phyloP scores from a whole-genome alignment of 37 sponge, comb jelly and placozoan species.

The Hexactinellida sp. region DNA sequence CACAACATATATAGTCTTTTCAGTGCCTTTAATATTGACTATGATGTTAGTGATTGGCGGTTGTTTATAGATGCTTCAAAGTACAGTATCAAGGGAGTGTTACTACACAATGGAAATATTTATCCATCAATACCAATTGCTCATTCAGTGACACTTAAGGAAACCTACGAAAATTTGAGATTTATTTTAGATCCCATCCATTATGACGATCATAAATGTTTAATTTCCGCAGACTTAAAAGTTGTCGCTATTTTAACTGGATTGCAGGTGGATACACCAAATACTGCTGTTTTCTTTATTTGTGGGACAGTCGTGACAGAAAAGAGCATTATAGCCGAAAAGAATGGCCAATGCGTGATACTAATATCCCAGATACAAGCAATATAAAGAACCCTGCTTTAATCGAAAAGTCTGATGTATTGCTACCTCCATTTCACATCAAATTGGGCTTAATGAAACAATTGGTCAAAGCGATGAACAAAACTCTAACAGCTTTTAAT shows the following conservation, averaged over 20 bases:
- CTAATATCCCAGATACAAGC: neutral
- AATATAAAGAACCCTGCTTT: neutral
- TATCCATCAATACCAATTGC: neutral
- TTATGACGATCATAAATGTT: neutral
- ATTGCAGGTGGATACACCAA: neutral
- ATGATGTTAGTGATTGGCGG: neutral
- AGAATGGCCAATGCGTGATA: neutral
- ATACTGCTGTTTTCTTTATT: neutral
- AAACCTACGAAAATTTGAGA: neutral
- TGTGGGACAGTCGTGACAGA: neutral
- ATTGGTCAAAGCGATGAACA: neutral
- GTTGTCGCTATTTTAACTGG: neutral
- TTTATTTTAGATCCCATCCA: neutral
- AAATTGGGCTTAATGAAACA: conserved; percentile 13
- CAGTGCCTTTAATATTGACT: neutral
- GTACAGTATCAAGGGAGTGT: neutral
- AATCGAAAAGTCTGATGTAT: neutral
- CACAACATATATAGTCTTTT: neutral
- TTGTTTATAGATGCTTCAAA: neutral
- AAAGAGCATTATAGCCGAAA: neutral
- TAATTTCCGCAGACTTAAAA: neutral
- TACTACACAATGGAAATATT: neutral
- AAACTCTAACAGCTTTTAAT: neutral
- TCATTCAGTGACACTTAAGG: neutral
- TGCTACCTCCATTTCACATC: neutral